Evolutionary conservation across 2,797 vertebrate species (phyloP).

Genomic region (Anguilla obscura): DNA sequence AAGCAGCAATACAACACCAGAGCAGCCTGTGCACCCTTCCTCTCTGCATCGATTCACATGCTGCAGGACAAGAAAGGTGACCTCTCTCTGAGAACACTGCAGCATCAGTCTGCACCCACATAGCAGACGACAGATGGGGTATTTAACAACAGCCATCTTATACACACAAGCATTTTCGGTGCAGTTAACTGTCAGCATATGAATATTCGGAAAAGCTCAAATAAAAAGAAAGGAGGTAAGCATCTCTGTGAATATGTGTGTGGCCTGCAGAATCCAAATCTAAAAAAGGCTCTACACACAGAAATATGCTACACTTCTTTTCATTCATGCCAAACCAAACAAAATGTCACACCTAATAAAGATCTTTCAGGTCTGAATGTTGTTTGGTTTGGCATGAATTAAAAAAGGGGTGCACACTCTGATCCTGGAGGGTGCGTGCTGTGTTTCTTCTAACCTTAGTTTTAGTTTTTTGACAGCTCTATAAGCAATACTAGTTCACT

Average conservation of each 20-base stretch:
- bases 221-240: neutral
- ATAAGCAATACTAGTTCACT: too few relatives aligned
- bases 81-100: neutral
- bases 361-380: neutral
- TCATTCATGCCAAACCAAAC: neutral
- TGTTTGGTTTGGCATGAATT: neutral
- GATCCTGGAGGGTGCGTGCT: too few relatives aligned
- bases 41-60: neutral
- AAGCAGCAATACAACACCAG: neutral
- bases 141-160: neutral
- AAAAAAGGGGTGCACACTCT: neutral
- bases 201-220: neutral
- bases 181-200: neutral
- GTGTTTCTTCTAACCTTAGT: too few relatives aligned
- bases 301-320: neutral
- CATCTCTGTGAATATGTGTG: neutral
- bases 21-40: neutral
- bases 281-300: neutral
- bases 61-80: conserved; percentile 15
- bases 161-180: neutral
- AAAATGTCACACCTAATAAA: neutral
- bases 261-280: neutral
- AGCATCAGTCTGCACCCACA: neutral
- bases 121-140: neutral
- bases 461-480: too few relatives aligned